phyloP scores from a whole-genome alignment of 2,888 invertebrate species.

The Xestoiulus laeticollis region DNA sequence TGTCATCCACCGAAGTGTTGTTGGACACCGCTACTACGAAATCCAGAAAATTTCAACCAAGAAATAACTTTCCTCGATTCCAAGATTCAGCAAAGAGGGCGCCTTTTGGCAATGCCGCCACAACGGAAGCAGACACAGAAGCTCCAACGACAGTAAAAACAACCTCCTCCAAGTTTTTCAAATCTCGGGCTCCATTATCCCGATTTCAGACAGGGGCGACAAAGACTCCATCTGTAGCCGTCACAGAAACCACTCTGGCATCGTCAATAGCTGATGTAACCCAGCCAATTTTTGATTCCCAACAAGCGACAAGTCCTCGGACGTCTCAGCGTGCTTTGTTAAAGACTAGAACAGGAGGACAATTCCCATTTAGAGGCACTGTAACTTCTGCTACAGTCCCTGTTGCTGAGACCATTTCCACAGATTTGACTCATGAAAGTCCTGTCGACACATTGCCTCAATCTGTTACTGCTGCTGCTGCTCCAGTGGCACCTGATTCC shows the following conservation, averaged over 20 bases:
- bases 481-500: neutral
- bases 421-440: neutral
- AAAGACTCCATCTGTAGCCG: neutral
- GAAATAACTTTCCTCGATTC: slow-evolving; percentile 44
- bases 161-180: neutral
- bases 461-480: neutral
- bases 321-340: neutral
- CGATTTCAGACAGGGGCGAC: slow-evolving; percentile 23
- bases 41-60: neutral
- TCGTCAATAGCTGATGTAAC: neutral
- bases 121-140: neutral
- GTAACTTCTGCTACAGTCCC: neutral
- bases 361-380: neutral
- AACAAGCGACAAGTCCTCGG: neutral
- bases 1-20: neutral
- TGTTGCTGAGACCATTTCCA: neutral
- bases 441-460: neutral
- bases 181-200: neutral
- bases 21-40: neutral
- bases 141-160: neutral
- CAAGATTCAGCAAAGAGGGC: slow-evolving; percentile 39
- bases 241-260: neutral
- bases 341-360: neutral
- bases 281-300: neutral
- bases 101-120: neutral